A percentile compares a stretch with the other conserved stretches of the same genome.
These are phyloP conservation scores for Chascanopsetta lugubris DNA, from an alignment of 2,113 vertebrate species.

Conservation along the genomic window DNA sequence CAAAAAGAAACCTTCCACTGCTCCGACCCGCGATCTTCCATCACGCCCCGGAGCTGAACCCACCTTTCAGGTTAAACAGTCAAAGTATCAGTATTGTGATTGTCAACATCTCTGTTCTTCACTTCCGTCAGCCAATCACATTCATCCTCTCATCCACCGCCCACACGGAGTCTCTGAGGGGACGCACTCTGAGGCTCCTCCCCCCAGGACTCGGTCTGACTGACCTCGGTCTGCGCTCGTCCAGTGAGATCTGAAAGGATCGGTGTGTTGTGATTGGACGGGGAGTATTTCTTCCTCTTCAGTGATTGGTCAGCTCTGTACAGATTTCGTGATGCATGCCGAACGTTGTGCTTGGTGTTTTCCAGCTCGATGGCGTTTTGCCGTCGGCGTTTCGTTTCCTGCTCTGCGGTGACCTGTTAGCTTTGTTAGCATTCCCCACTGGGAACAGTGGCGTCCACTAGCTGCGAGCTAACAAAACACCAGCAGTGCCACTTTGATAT, in stretches of 20 bases:
- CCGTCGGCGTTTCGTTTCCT: conserved; percentile 2
- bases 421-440: conserved; percentile 39
- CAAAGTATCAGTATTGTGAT: neutral
- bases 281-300: conserved; percentile 43
- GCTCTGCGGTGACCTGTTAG: conserved; percentile 33
- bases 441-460: conserved; percentile 22
- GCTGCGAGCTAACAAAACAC: conserved; percentile 41
- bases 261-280: neutral
- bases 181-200: too few relatives aligned
- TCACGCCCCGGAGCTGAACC: neutral
- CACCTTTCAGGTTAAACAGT: neutral
- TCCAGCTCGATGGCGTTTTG: conserved; percentile 27
- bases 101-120: neutral
- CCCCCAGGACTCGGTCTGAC: neutral
- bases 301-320: conserved; percentile 40
- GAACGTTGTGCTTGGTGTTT: conserved; percentile 66
- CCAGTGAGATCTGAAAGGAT: neutral
- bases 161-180: neutral
- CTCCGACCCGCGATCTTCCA: conserved; percentile 59
- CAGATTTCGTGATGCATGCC: conserved; percentile 64
- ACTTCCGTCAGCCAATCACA: neutral
- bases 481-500: conserved; percentile 43
- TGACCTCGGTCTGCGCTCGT: too few relatives aligned
- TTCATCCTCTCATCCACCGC: neutral
- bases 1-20: conserved; percentile 34